Base-by-base conservation (phyloP, 2,797 vertebrate species). In the Pteropus rufus region DNA sequence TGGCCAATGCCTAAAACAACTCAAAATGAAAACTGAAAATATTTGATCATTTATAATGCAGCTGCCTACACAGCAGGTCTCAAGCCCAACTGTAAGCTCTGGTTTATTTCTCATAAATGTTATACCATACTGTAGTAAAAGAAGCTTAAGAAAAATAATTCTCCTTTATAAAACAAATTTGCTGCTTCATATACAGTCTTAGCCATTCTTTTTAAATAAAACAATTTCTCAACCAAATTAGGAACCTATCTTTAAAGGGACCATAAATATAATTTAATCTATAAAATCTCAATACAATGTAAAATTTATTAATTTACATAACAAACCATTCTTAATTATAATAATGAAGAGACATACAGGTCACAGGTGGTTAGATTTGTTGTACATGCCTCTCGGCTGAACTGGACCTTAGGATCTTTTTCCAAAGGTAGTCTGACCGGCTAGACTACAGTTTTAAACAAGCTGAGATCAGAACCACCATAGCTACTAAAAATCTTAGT, bases 221-320 rank as follows among this genome's bases (percentile, higher is more conserved):
- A 24, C 65, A 88, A 75, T 7, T 88, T 93, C 54, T 81, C 44
- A 96, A 46, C 86, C 12, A 93, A 75, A 94, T 67, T 58, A 52
- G 3, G 60, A 89, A 24, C 6, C 10, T 85, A 81, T 49, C 44
- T 75, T 90, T 90, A 76, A 67, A 94, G 83, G 77, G 5, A 19
- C 75, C 72, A 52, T 82, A 90, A 31, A 77, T 65, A 92, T 8
- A 92, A 76, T 18, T 54, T 60, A 70, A 77, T 44, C 31, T 52
- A 62, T 44, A 96, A 84, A 69, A 88, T 58, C 31, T 65, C 21
- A 82, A n/a, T 62, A 58, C 29, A 91, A 62, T 29, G 16, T 58
- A 67, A 77, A 79, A 34, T 18, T 56, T 70, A 73, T 69, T 81
- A n/a, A 80, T 77, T 90, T 87, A 36, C 16, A 11, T 41, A 70